A percentile compares a stretch with the other conserved stretches of the same genome.
Conservation (phyloP, 2,888 invertebrate genomes). For the Gisinianus flammeolus region DNA sequence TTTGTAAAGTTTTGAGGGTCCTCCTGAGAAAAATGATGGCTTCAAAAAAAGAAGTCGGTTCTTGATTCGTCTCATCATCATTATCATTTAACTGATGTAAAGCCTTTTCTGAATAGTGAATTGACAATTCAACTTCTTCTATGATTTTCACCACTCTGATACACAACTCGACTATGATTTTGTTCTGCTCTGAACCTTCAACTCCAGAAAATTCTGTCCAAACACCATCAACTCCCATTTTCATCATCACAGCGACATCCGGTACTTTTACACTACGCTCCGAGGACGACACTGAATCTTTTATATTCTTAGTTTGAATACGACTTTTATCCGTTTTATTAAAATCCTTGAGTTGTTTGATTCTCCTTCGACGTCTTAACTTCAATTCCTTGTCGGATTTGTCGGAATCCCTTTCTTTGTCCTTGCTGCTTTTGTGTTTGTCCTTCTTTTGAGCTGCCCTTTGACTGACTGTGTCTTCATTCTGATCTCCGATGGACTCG, state of each 20-base stretch:
- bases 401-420: neutral
- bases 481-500: neutral
- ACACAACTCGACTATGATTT: no score
- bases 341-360: neutral
- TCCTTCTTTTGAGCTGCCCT: no score
- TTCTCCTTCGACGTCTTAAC: neutral
- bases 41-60: slow-evolving; percentile 21
- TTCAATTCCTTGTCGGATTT: neutral
- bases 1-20: neutral
- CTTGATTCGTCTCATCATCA: neutral
- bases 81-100: neutral
- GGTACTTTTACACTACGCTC: no score
- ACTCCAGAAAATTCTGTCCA: no score
- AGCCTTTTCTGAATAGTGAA: neutral
- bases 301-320: no score
- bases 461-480: neutral
- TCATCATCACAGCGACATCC: neutral
- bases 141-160: no score
- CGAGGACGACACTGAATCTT: no score
- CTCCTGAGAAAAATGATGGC: neutral
- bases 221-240: neutral
- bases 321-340: slow-evolving; percentile 12
- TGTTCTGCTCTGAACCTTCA: no score
- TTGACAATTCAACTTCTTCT: no score
- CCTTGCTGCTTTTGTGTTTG: no score